phyloP scores from a whole-genome alignment of 2,888 invertebrate species.

The Orthonevra nobilis region DNA sequence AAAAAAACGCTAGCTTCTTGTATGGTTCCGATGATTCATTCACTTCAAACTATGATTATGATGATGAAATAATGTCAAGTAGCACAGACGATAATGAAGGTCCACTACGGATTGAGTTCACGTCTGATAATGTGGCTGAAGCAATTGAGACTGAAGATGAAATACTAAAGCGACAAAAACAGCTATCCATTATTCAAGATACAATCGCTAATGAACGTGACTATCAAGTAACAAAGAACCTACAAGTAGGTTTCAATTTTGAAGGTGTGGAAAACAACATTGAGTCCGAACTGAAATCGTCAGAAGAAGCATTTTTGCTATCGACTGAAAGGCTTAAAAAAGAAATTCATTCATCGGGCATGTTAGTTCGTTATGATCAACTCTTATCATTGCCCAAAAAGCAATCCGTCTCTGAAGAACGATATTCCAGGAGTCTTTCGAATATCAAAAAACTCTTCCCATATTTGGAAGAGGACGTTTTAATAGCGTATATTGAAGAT shows the following conservation, averaged over 20 bases:
- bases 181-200: slow-evolving; percentile 78
- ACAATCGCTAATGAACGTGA: slow-evolving; percentile 78
- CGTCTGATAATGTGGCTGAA: slow-evolving; percentile 91
- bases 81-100: slow-evolving; percentile 80
- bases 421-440: slow-evolving; percentile 41
- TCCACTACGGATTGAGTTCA: slow-evolving; percentile 89
- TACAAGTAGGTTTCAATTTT: slow-evolving; percentile 78
- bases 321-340: slow-evolving; percentile 76
- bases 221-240: slow-evolving; percentile 79
- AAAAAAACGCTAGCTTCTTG: slow-evolving; percentile 72
- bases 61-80: slow-evolving; percentile 79
- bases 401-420: slow-evolving; percentile 39
- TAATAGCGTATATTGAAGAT: slow-evolving; percentile 32
- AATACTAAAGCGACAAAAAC: slow-evolving; percentile 78
- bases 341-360: slow-evolving; percentile 76
- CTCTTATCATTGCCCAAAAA: slow-evolving; percentile 71
- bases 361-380: slow-evolving; percentile 75
- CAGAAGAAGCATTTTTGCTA: slow-evolving; percentile 74
- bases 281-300: slow-evolving; percentile 64
- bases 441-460: slow-evolving; percentile 69
- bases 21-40: slow-evolving; percentile 82
- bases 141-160: slow-evolving; percentile 86
- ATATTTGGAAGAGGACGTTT: slow-evolving; percentile 61
- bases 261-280: slow-evolving; percentile 41
- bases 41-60: slow-evolving; percentile 81